These are phyloP conservation scores for Phainopepla nitens DNA, from an alignment of 2,113 vertebrate species.

Conservation along the genomic window DNA sequence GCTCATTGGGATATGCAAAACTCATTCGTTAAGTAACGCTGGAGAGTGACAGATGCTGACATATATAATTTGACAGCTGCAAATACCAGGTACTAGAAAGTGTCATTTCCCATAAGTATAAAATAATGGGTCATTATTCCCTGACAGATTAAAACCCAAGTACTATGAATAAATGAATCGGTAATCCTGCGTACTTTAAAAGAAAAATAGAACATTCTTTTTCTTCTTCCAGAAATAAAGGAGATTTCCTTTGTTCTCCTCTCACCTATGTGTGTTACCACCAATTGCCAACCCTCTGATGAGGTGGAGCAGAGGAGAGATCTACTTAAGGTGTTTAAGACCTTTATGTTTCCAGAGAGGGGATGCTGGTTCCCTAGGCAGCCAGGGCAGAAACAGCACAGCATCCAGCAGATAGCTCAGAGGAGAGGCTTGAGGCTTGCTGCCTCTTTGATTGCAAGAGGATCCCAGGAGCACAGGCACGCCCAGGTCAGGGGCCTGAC, in stretches of 20 bases:
- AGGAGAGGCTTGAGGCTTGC: neutral
- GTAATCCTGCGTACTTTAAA: conserved; percentile 47
- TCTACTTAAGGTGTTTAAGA: neutral
- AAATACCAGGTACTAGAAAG: conserved; percentile 53
- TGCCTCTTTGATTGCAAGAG: neutral
- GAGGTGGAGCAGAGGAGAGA: neutral
- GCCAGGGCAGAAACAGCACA: neutral
- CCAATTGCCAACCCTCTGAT: neutral
- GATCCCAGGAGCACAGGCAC: accelerated
- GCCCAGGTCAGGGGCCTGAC: neutral
- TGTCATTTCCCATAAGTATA: conserved; percentile 63
- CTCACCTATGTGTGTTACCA: neutral
- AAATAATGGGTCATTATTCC: conserved; percentile 65
- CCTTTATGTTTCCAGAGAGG: neutral
- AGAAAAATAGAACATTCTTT: conserved; percentile 41
- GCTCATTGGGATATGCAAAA: conserved; percentile 42
- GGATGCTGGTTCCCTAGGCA: neutral
- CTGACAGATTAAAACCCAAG: conserved; percentile 59
- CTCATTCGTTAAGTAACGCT: neutral
- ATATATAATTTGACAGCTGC: conserved; percentile 62
- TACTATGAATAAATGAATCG: conserved; percentile 46
- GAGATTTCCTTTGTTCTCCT: conserved; percentile 53
- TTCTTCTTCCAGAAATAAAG: conserved; percentile 40
- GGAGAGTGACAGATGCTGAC: conserved; percentile 50
- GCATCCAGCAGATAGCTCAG: neutral